These are phyloP conservation scores for Calephelis nemesis DNA, from an alignment of 1,140 invertebrate species.

Conservation along the genomic window DNA sequence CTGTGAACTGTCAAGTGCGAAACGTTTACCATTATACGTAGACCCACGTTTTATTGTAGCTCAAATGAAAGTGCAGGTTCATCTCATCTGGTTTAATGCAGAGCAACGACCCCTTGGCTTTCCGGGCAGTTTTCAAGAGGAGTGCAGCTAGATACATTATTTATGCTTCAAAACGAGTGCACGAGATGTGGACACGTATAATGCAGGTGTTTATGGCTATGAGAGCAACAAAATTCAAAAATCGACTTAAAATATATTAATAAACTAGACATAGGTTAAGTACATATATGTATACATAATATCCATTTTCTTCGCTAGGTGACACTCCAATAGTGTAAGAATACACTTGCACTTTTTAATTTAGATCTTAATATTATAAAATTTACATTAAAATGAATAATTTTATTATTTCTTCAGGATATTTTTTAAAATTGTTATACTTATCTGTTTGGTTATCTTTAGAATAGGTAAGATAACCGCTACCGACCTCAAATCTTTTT, in stretches of 20 bases:
- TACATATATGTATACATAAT: too few relatives aligned
- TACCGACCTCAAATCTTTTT: too few relatives aligned
- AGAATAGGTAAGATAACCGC: too few relatives aligned
- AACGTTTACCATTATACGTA: not conserved
- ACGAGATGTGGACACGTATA: constrained; percentile 1
- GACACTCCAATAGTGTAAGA: too few relatives aligned
- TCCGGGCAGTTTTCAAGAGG: constrained; percentile 11
- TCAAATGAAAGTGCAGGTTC: not conserved
- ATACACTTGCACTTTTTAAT: too few relatives aligned
- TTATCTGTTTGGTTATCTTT: too few relatives aligned
- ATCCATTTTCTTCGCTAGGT: too few relatives aligned
- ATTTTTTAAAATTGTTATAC: too few relatives aligned
- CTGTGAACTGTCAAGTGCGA: constrained; percentile 3
- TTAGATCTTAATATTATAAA: too few relatives aligned
- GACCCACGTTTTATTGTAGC: not conserved
- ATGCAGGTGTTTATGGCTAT: not conserved
- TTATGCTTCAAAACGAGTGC: constrained; percentile 8
- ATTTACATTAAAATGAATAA: too few relatives aligned
- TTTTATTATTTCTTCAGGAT: too few relatives aligned
- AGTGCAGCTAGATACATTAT: constrained; percentile 8
- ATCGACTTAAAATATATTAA: not conserved
- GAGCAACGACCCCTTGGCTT: constrained; percentile 2
- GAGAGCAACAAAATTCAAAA: not conserved
- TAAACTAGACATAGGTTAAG: too few relatives aligned
- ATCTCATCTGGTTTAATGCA: not conserved